Evolutionary conservation across 2,888 invertebrate genomes (phyloP).

Genomic region (Steinernema hermaphroditum): DNA sequence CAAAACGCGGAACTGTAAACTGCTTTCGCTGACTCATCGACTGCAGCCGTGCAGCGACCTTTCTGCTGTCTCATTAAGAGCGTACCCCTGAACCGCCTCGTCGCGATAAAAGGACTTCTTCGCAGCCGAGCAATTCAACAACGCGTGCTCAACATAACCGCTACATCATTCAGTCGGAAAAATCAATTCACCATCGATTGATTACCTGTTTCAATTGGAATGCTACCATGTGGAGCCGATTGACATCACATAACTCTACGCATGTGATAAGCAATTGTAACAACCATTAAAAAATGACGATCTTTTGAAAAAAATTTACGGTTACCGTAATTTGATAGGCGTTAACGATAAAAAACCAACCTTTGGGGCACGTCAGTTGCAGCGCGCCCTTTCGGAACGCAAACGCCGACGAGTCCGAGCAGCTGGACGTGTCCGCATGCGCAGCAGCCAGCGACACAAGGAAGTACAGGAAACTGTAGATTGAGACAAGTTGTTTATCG

Average conservation of each 20-base stretch:
- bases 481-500: background rate
- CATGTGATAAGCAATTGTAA: too few relatives aligned
- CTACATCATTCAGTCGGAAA: slow-evolving; percentile 25
- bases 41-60: background rate
- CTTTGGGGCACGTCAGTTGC: slow-evolving; percentile 19
- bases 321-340: background rate
- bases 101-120: background rate
- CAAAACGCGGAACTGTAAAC: background rate
- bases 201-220: background rate
- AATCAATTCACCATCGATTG: slow-evolving; percentile 27
- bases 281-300: too few relatives aligned
- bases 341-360: slow-evolving; percentile 8
- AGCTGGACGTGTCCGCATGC: background rate
- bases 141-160: slow-evolving; percentile 7
- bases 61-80: background rate
- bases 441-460: background rate
- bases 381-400: slow-evolving; percentile 10
- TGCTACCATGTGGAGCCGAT: too few relatives aligned
- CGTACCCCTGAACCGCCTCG: background rate
- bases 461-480: background rate
- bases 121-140: background rate
- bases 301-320: too few relatives aligned
- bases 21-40: background rate
- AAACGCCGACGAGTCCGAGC: background rate
- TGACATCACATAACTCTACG: too few relatives aligned